Conservation (phyloP, 2,113 vertebrate genomes). For the Tupaia chinensis region DNA sequence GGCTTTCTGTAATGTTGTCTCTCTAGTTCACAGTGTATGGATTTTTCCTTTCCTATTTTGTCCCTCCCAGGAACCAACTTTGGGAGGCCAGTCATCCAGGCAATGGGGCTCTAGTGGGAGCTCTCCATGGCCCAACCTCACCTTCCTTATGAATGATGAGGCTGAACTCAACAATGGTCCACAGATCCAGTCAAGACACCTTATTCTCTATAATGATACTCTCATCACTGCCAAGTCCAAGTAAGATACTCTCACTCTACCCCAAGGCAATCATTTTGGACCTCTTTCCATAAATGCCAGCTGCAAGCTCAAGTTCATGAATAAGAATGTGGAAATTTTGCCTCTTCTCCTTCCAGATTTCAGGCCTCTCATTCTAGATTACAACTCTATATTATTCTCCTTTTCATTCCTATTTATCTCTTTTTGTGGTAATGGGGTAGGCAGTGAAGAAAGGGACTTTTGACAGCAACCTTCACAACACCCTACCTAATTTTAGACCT, state of each 20-base stretch:
- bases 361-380: background rate
- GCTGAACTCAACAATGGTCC: constrained; percentile 87
- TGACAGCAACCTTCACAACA: background rate
- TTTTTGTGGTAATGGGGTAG: background rate
- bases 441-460: background rate
- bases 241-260: constrained; percentile 78
- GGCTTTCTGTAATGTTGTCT: background rate
- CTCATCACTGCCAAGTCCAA: constrained; percentile 90
- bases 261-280: background rate
- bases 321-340: background rate
- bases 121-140: constrained; percentile 84
- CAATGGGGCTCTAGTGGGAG: background rate
- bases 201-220: constrained; percentile 88
- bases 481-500: background rate
- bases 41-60: constrained; percentile 66
- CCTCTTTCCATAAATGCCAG: background rate
- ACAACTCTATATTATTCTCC: background rate
- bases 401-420: background rate
- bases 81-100: constrained; percentile 59
- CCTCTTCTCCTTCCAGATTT: background rate
- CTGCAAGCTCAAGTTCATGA: background rate
- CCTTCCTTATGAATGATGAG: constrained; percentile 87
- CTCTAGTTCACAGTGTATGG: background rate
- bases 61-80: constrained; percentile 80
- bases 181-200: constrained; percentile 88